These are phyloP conservation scores for Zonitis immaculata DNA, from an alignment of 2,888 invertebrate genomes.

Conservation along the genomic window DNA sequence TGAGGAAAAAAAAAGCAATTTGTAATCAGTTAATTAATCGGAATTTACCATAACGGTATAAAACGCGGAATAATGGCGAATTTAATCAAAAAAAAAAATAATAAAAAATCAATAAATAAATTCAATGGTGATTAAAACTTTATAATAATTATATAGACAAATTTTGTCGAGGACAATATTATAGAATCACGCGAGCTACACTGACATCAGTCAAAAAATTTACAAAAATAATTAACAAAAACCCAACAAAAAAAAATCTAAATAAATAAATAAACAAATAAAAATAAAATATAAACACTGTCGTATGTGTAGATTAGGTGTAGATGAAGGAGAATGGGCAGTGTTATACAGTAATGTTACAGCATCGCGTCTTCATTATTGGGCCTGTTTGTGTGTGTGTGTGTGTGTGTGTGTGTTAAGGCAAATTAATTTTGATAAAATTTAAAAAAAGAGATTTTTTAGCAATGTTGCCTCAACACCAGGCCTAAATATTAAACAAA, in stretches of 20 bases:
- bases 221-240: background rate
- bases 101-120: constrained; percentile 9
- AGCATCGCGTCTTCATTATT: constrained; percentile 18
- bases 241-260: background rate
- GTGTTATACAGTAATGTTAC: constrained; percentile 46
- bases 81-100: constrained; percentile 5
- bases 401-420: no score
- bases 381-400: no score
- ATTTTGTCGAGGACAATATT: constrained; percentile 20
- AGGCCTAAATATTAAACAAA: constrained; percentile 2
- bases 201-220: constrained; percentile 39
- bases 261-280: no score
- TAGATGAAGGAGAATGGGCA: constrained; percentile 47
- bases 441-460: no score
- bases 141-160: background rate
- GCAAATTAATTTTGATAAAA: no score
- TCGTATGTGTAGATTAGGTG: constrained; percentile 49
- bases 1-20: constrained; percentile 25
- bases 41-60: constrained; percentile 10
- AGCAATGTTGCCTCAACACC: constrained; percentile 9
- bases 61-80: constrained; percentile 9
- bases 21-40: constrained; percentile 25
- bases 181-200: constrained; percentile 35
- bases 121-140: background rate
- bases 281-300: constrained; percentile 43